Base-by-base conservation (phyloP, 2,888 invertebrate species). In the Hyppa rectilinea region DNA sequence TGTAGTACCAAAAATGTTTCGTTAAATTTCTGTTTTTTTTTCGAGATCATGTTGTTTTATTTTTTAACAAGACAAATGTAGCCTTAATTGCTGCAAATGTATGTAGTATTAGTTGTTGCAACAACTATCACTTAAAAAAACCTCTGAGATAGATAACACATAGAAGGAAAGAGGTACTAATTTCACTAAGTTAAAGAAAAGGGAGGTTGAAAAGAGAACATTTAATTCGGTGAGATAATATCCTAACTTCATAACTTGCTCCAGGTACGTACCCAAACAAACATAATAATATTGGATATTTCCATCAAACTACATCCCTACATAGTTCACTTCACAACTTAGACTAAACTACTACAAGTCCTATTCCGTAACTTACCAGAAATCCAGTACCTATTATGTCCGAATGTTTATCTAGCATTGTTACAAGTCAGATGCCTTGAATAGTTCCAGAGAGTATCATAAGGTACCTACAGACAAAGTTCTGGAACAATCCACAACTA, bases 401-500 rank as follows among this genome's bases (percentile, higher is more conserved):
- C 14, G 10, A 56, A 40, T 69, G 52, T 70, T 70, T 55, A 74
- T 70, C 73, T 63, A 75, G 71, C 78, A 85, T 82, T 76, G 79
- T 71, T 74, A 69, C 69, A 71, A 84, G 81, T 84, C 83, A 76
- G 78, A 86, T 85, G 72, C 85, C 82, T 77, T 74, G 80, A 82
- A 87, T 85, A 87, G 79, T 83, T 83, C 65, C 67, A 77, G 66
- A 66, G 69, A 49, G 47, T 69, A 82, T 77, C 72, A 76, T 72
- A 82, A 86, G 75, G 66, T 70, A 80, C 80, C 81, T n/a, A 63
- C 76, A 64, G 76, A 71, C 68, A 72, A 83, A 87, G 83, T 86
- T 88, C 74, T 62, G 17, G 65, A 88, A 90, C 86, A 87, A 89
- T 90, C 87, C 85, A 84, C 78, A 86, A 85, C 88, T 84, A 88